Evolutionary conservation across 2,888 invertebrate species (phyloP).

Genomic region (Mimas tiliae): DNA sequence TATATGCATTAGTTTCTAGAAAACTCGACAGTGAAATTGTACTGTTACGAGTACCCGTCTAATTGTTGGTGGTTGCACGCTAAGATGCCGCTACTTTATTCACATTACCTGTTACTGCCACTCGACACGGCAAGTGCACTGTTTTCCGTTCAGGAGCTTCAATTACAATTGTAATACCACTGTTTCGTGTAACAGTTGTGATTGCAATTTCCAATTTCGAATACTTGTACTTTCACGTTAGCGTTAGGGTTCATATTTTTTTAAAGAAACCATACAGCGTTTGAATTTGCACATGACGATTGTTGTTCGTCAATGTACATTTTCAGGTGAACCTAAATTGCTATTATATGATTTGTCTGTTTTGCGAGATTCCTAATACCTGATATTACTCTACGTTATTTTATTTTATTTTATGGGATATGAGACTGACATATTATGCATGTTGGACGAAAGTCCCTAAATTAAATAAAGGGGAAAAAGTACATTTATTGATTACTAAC

Average conservation of each 20-base stretch:
- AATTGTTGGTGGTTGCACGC: constrained; percentile 8
- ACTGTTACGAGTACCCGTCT: constrained; percentile 5
- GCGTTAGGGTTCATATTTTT: background rate
- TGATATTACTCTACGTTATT: too few relatives aligned
- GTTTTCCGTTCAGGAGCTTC: constrained; percentile 10
- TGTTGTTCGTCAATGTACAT: too few relatives aligned
- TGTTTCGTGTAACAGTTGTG: constrained; percentile 16
- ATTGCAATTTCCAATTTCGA: constrained; percentile 12
- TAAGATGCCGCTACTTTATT: constrained; percentile 14
- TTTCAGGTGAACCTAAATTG: too few relatives aligned
- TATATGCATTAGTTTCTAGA: constrained; percentile 1
- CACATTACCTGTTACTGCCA: constrained; percentile 10
- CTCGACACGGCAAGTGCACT: background rate
- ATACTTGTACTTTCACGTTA: constrained; percentile 10
- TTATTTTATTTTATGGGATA: too few relatives aligned
- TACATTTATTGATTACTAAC: too few relatives aligned
- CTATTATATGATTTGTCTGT: too few relatives aligned
- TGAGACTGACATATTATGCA: too few relatives aligned
- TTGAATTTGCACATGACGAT: background rate
- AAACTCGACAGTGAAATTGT: constrained; percentile 15
- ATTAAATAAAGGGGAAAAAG: too few relatives aligned
- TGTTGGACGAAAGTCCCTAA: too few relatives aligned
- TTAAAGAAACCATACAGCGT: background rate
- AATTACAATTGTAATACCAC: constrained; percentile 5
- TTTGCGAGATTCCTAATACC: too few relatives aligned